These are phyloP conservation scores for Lasioglossum lativentre DNA, from an alignment of 2,888 invertebrate species.

Conservation along the genomic window DNA sequence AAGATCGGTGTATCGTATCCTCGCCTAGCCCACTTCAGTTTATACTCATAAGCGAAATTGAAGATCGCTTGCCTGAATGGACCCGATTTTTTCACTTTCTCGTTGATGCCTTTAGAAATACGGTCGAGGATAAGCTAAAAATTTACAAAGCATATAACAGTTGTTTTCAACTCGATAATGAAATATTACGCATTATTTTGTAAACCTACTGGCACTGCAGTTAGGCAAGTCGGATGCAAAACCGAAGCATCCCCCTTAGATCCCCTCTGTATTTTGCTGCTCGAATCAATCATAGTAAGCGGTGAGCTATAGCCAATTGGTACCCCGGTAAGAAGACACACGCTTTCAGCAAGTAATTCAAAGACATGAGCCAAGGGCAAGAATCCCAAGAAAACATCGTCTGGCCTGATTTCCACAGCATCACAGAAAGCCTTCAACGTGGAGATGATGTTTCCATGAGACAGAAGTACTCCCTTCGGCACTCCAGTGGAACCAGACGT, in stretches of 20 bases:
- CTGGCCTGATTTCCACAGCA: conserved; percentile 89
- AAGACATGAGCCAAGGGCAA: conserved; percentile 98
- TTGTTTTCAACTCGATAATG: no score
- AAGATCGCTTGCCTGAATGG: conserved; percentile 93
- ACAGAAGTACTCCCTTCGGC: conserved; percentile 95
- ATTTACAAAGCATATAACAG: neutral
- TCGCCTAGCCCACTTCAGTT: conserved; percentile 92
- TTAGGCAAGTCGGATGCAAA: conserved; percentile 96
- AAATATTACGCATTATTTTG: no score
- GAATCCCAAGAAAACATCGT: conserved; percentile 96
- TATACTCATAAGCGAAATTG: conserved; percentile 97
- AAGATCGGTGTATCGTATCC: conserved; percentile 94
- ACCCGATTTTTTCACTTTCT: conserved; percentile 94
- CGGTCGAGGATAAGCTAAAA: conserved; percentile 96
- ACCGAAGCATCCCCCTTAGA: conserved; percentile 97
- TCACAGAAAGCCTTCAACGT: conserved; percentile 94
- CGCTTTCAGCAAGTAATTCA: conserved; percentile 96
- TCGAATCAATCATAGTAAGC: conserved; percentile 95
- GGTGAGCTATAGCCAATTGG: conserved; percentile 98
- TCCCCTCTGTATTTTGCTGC: conserved; percentile 98
- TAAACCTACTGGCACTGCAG: conserved; percentile 95
- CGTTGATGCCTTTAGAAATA: conserved; percentile 98
- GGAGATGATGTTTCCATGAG: conserved; percentile 92
- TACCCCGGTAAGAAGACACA: conserved; percentile 93
- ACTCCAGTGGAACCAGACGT: conserved; percentile 98